Evolutionary conservation across 2,888 invertebrate genomes (phyloP).

Genomic region (Dynastes hyllus): DNA sequence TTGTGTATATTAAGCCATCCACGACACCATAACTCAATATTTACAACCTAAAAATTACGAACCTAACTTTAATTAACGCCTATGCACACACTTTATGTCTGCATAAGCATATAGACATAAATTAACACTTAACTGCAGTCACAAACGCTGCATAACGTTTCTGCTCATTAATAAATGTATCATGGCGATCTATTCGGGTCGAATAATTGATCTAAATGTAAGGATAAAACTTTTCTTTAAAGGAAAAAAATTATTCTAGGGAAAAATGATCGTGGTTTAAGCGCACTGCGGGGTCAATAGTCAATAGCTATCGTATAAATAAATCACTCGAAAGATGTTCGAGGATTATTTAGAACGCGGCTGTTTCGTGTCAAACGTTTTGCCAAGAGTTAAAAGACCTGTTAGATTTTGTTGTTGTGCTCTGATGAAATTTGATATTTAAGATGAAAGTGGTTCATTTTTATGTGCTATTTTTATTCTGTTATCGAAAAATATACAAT

Average conservation of each 20-base stretch:
- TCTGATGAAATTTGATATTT: too few species aligned
- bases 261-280: neutral
- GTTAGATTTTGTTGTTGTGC: too few species aligned
- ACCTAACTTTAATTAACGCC: neutral
- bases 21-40: neutral
- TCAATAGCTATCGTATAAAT: neutral
- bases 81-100: neutral
- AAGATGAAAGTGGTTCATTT: too few species aligned
- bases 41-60: neutral
- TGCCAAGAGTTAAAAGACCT: too few species aligned
- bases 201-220: conserved; percentile 18
- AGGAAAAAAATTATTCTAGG: neutral
- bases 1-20: neutral
- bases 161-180: conserved; percentile 11
- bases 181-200: conserved; percentile 28
- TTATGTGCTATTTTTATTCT: too few species aligned
- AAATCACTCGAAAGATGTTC: too few species aligned
- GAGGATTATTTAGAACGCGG: too few species aligned
- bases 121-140: conserved; percentile 16
- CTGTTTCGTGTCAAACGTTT: too few species aligned
- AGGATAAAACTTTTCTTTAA: too few species aligned
- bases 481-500: too few species aligned
- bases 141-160: conserved; percentile 1
- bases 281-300: neutral
- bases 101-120: neutral